Percentiles rank a stretch among this genome's conserved stretches.
Evolutionary conservation across 2,113 vertebrate species (phyloP).

Genomic region (Henicopernis longicauda): DNA sequence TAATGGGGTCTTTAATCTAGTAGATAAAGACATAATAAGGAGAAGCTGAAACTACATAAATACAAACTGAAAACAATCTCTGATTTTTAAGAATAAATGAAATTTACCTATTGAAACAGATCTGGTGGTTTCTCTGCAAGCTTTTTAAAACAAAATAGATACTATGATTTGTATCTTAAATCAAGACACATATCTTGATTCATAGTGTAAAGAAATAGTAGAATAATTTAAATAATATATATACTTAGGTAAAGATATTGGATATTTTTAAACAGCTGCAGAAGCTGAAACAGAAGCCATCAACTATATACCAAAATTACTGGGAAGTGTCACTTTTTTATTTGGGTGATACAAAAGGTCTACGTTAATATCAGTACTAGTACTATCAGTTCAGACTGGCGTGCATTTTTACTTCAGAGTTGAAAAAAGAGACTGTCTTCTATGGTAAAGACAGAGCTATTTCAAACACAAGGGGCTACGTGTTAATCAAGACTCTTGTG

Average conservation of each 20-base stretch:
- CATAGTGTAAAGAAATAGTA: not conserved
- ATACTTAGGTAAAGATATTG: not conserved
- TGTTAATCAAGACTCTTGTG: not conserved
- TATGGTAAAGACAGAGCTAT: not conserved
- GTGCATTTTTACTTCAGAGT: not conserved
- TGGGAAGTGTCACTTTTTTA: not conserved
- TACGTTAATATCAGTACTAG: not conserved
- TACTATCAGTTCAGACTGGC: not conserved
- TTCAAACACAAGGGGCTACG: not conserved
- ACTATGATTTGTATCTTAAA: not conserved
- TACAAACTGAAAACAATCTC: not conserved
- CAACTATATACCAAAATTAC: not conserved
- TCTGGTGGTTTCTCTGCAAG: not conserved
- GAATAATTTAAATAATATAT: not conserved
- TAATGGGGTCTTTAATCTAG: not conserved
- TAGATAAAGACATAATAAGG: slow-evolving; percentile 5
- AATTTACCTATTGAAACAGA: not conserved
- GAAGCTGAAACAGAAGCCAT: not conserved
- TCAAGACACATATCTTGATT: not conserved
- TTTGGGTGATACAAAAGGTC: not conserved
- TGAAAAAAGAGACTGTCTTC: not conserved
- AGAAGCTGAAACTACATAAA: not conserved
- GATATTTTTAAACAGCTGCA: not conserved
- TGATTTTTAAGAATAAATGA: not conserved
- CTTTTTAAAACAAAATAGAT: not conserved